Evolutionary conservation across 2,888 invertebrate genomes (phyloP).

Genomic region (Deilephila elpenor): DNA sequence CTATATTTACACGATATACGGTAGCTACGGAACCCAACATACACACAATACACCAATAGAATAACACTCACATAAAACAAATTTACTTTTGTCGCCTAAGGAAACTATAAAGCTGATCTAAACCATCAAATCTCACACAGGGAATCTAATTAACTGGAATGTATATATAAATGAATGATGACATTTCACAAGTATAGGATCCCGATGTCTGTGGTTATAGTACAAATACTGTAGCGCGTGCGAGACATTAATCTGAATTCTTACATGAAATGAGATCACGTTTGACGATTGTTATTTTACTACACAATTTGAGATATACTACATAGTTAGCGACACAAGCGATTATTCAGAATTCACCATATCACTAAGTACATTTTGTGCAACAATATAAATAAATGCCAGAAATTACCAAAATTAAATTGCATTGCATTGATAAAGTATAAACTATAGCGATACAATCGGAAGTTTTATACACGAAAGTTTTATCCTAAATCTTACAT

Average conservation of each 20-base stretch:
- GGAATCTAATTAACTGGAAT: conserved; percentile 75
- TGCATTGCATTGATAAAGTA: conserved; percentile 65
- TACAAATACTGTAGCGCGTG: conserved; percentile 59
- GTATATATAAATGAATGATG: conserved; percentile 64
- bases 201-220: conserved; percentile 52
- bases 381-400: conserved; percentile 78
- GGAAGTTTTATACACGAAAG: conserved; percentile 63
- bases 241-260: conserved; percentile 60
- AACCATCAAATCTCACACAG: conserved; percentile 72
- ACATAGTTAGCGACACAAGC: conserved; percentile 59
- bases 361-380: conserved; percentile 83
- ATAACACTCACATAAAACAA: conserved; percentile 69
- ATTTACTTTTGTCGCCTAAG: conserved; percentile 68
- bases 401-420: conserved; percentile 65
- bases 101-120: conserved; percentile 76
- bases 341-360: conserved; percentile 58
- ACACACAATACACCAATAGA: conserved; percentile 67
- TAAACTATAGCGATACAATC: conserved; percentile 63
- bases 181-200: conserved; percentile 57
- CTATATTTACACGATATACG: conserved; percentile 72
- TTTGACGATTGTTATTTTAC: conserved; percentile 65
- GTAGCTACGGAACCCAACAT: conserved; percentile 66
- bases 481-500: conserved; percentile 65
- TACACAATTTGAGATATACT: conserved; percentile 62
- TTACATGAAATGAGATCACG: conserved; percentile 79